Base-by-base conservation (phyloP, 2,797 vertebrate genomes). In the Oreonectes daqikongensis region DNA sequence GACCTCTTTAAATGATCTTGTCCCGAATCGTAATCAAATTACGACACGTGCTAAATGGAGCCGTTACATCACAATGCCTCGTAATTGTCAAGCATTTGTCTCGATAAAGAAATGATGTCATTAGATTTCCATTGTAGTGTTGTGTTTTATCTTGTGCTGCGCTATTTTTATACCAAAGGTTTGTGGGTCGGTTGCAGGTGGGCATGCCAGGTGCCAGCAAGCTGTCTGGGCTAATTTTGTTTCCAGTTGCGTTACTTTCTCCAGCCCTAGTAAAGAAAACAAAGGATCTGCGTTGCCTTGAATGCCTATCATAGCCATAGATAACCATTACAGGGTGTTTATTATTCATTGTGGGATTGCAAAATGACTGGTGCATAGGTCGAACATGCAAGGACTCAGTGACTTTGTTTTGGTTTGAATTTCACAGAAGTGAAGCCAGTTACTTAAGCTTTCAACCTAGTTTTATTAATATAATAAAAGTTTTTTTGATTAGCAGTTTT, bases 111-210 rank as follows among this genome's bases (percentile, higher is more conserved):
- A 44, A 38, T 69, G 32, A 79, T 24, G 59, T 76, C 30, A 20
- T 20, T 35, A 18, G 57, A 17, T 28, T 65, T 20, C 14, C 0
- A 1, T 32, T 65, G 57, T 30, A 24, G 38, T 42, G 28, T n/a
- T 24, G 5, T 64, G 24, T 35, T 66, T n/a, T 84, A 82, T 86
- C 81, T 59, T 50, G 69, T 77, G 60, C 70, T 40, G 26, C 6
- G 10, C 83, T 91, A 90, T 91, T 86, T 89, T 90, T 89, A 75
- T 12, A 24, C 82, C 65, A 24, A 63, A 65, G 63, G 77, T 74
- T 74, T 79, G 77, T 79, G 80, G 82, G 80, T 82, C 12, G 66
- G 83, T 78, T 88, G 84, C 88, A 91, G 87, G 85, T 91, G 24
- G 87, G 84, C 77, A 60, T 80, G 60, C 57, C 72, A 81, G 75